A percentile compares a stretch with the other conserved stretches of the same genome.
Conservation (phyloP, 2,888 invertebrate genomes). For the Melieria omissa region DNA sequence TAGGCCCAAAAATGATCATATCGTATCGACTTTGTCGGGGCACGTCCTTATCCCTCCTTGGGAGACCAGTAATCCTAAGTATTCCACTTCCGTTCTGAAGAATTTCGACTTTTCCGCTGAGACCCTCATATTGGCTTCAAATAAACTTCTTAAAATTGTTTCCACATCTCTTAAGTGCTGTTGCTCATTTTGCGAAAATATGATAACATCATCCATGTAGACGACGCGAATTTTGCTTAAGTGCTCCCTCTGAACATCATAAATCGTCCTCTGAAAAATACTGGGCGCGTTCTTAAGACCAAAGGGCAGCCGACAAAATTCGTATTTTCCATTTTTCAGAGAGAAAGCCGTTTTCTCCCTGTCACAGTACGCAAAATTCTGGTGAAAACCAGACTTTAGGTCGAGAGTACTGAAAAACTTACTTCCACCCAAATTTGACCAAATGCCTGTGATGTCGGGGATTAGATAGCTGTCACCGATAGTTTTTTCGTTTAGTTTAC, state of each 20-base stretch:
- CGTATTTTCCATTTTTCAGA: constrained; percentile 16
- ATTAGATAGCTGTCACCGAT: constrained; percentile 28
- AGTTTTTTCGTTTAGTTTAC: constrained; percentile 32
- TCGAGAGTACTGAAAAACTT: constrained; percentile 18
- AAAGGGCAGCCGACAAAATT: constrained; percentile 3
- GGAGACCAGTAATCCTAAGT: background rate
- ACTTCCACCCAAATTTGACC: background rate
- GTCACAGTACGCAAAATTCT: background rate
- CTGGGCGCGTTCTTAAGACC: constrained; percentile 3
- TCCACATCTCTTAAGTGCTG: background rate
- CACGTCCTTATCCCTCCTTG: background rate
- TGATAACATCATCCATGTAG: constrained; percentile 22
- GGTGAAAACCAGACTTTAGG: constrained; percentile 14
- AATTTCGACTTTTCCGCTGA: background rate
- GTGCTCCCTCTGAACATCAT: background rate
- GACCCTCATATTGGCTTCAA: background rate
- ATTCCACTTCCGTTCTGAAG: background rate
- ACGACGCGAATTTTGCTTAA: constrained; percentile 1
- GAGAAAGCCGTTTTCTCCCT: background rate
- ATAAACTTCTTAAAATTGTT: background rate
- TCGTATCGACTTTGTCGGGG: constrained; percentile 4
- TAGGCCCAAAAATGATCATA: background rate
- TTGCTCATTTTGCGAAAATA: constrained; percentile 1
- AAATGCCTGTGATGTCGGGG: constrained; percentile 10
- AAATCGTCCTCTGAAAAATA: background rate